These are phyloP conservation scores for Torymus auratus DNA, from an alignment of 2,888 invertebrate species.

Conservation along the genomic window DNA sequence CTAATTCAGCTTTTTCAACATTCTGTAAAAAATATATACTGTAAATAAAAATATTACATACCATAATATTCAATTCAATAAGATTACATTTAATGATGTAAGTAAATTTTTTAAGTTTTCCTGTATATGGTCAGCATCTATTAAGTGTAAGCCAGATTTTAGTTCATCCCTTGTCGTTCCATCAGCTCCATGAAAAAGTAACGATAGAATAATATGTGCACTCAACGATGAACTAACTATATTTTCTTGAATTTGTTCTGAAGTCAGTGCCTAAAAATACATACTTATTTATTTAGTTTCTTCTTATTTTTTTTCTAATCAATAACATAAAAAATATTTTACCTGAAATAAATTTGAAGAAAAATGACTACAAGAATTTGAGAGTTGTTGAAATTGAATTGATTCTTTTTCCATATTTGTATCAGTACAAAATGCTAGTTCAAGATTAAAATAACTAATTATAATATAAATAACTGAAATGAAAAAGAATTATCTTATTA, in stretches of 20 bases:
- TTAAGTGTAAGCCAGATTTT: slow-evolving; percentile 60
- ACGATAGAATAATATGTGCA: slow-evolving; percentile 70
- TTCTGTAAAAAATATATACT: slow-evolving; percentile 60
- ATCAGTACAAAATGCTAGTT: slow-evolving; percentile 2
- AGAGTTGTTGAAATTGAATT: slow-evolving; percentile 22
- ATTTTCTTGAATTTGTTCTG: slow-evolving; percentile 60
- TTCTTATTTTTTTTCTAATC: slow-evolving; percentile 27
- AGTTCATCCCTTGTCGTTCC: slow-evolving; percentile 66
- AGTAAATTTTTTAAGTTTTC: slow-evolving; percentile 62
- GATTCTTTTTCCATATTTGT: slow-evolving; percentile 23
- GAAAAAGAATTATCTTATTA: not conserved
- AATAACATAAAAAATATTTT: slow-evolving; percentile 11
- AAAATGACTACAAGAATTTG: slow-evolving; percentile 51
- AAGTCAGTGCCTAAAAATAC: slow-evolving; percentile 61
- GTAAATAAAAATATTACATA: not conserved
- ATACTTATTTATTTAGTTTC: not conserved
- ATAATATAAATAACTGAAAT: slow-evolving; percentile 17
- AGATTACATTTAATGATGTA: slow-evolving; percentile 64
- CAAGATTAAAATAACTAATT: not conserved
- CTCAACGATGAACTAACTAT: slow-evolving; percentile 71
- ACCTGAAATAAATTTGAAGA: slow-evolving; percentile 55
- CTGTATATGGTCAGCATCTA: slow-evolving; percentile 54
- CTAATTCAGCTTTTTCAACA: slow-evolving; percentile 79
- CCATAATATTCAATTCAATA: not conserved
- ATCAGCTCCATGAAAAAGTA: slow-evolving; percentile 68